Conservation (phyloP, 2,797 vertebrate species). For the Linurgus olivaceus region DNA sequence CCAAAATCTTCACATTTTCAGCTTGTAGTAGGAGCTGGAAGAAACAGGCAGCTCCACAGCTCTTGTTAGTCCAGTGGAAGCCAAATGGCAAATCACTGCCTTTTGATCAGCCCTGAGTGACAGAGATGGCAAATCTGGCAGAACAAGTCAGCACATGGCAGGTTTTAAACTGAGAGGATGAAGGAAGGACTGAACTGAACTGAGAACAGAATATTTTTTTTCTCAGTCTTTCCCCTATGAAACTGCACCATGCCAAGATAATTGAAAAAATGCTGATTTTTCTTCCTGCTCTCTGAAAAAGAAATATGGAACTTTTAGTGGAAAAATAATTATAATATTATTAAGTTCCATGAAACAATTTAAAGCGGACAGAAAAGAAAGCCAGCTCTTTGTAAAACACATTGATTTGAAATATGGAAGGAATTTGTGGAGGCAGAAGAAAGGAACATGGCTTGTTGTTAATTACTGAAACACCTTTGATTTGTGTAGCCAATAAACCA, state of each 20-base stretch:
- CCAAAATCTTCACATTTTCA: neutral
- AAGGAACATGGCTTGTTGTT: neutral
- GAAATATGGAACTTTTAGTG: neutral
- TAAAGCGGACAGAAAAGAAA: neutral
- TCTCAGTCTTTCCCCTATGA: neutral
- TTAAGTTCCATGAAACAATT: neutral
- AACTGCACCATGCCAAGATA: neutral
- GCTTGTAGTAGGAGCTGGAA: neutral
- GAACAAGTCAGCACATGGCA: neutral
- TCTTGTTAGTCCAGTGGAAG: neutral
- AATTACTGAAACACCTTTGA: neutral
- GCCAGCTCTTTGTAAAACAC: neutral
- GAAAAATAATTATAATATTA: neutral
- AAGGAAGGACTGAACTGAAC: neutral
- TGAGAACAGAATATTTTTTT: neutral
- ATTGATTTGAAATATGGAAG: neutral
- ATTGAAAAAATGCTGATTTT: neutral
- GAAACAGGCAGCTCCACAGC: neutral
- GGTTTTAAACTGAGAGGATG: neutral
- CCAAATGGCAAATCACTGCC: neutral
- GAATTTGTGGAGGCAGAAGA: neutral
- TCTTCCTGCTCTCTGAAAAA: neutral
- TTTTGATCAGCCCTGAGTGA: neutral
- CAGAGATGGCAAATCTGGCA: neutral
- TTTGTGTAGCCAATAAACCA: neutral